Evolutionary conservation across 2,888 invertebrate species (phyloP), one percentile per base, ranked within the genome.

Genomic region (Matsumyia berberina): DNA sequence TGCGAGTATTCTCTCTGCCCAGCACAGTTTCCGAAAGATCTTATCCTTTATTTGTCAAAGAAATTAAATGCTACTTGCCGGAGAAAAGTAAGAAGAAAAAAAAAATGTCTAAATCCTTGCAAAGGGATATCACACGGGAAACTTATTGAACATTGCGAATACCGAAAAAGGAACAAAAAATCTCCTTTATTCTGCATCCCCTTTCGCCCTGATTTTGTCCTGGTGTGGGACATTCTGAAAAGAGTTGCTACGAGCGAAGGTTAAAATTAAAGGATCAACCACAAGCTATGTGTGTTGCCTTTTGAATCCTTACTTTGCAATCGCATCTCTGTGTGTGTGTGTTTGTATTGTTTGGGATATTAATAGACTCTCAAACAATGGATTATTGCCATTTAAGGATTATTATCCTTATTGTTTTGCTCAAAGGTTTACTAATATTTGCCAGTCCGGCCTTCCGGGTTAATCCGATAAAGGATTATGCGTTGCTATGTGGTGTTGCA

Each of bases 391-490:
- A 70, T 85, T 85, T 80, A 80, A 70, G 79, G 85, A 85, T 80
- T 85, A 85, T 85, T 80, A 85, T 85, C 85, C 74, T 85, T 46
- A 80, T 85, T 85, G 85, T 85, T 60, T 58, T 80, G 46, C 66
- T 49, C 17, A 31, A 70, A 76, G 85, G 69, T 85, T 85, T 85
- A 85, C 85, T 70, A 85, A 85, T 85, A 85, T 85, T 85, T 85
- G 80, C 74, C 58, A 60, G 76, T 76, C 70, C 85, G 57, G 64
- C 80, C 85, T 66, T 78, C 31, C 57, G 58, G 80, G 74, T 51
- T 76, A 85, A 85, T 80, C 80, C 80, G 85, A 76, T 85, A 85
- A 85, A 85, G 85, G 85, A 85, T 85, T 85, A 74, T 64, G 53
- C 39, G 72, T 24, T 55, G 31, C 49, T 46, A 66, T 55, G 31